phyloP scores from a whole-genome alignment of 2,888 invertebrate genomes.

The Sinopyrophorus schimmeli region DNA sequence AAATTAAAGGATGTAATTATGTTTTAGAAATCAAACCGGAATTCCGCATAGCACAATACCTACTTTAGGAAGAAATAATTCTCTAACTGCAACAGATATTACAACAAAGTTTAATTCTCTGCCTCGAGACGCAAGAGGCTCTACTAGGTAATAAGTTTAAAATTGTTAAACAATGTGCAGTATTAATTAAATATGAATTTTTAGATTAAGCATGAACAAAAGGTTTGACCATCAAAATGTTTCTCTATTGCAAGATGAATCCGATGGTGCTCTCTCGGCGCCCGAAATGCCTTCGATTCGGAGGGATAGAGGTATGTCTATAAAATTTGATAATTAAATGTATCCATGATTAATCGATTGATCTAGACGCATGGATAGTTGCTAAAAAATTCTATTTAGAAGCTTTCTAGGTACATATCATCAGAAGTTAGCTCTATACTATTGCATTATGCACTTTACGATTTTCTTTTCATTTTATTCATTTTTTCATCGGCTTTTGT shows the following conservation, averaged over 20 bases:
- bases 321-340: too few species aligned
- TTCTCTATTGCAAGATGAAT: constrained; percentile 69
- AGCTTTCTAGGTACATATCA: too few species aligned
- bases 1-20: too few species aligned
- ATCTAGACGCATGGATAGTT: too few species aligned
- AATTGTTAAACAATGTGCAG: constrained; percentile 19
- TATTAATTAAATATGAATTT: constrained; percentile 19
- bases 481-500: constrained; percentile 16
- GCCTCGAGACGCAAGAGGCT: constrained; percentile 69
- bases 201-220: constrained; percentile 56
- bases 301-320: constrained; percentile 62
- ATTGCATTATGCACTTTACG: too few species aligned
- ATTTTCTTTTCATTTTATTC: constrained; percentile 13
- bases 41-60: constrained; percentile 56
- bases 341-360: too few species aligned
- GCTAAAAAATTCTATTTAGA: too few species aligned
- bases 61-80: constrained; percentile 54
- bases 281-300: constrained; percentile 75
- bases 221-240: constrained; percentile 59
- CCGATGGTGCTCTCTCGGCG: constrained; percentile 78
- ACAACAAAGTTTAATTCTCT: constrained; percentile 74
- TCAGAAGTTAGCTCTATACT: too few species aligned
- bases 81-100: constrained; percentile 61
- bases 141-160: constrained; percentile 57
- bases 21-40: constrained; percentile 51